Base-by-base conservation (phyloP, 2,113 vertebrate genomes). In the Chlamydotis undulata region DNA sequence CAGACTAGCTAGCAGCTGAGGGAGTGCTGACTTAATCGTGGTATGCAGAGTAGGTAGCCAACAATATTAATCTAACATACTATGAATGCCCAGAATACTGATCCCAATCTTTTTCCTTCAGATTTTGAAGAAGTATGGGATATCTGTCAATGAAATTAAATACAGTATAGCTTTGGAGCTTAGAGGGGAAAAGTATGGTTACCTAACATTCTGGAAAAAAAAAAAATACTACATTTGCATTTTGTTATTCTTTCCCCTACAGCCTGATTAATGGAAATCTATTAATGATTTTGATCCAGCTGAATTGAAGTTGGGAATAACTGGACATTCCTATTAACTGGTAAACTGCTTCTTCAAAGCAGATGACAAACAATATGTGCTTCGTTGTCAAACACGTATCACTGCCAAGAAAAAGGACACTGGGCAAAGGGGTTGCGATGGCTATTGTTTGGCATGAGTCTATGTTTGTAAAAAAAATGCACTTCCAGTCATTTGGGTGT, bases 371-470 rank as follows among this genome's bases (percentile, higher is more conserved):
- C 24, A 76, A 25, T 45, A 35, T 5, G 59, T 83, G 56, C 60
- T 94, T 70, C 39, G 0, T 4, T 77, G 64, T 84, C 68, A 91
- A 91, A 77, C 60, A 57, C 14, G 7, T 17, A 0, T 24, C 76
- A 4, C 47, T 94, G 91, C 89, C 86, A 92, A 92, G 73, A 25
- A 37, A 85, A 93, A 91, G 89, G 91, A 86, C 68, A 33, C 24
- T 29, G 80, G 59, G 64, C 68, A 89, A 26, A 55, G 86, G 41
- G 68, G 31, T 67, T 73, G 68, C 67, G 79, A 4, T 80, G 89
- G 50, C 80, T 43, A 1, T 33, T 76, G 50, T 53, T 81, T 90
- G 83, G 71, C 86, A 63, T 4, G 21, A 55, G n/a, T 24, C 80
- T 77, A 4, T 92, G 76, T 90, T 90, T 93, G 76, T 15, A 17